These are phyloP conservation scores for Oligia strigilis DNA, from an alignment of 2,888 invertebrate genomes.

Conservation along the genomic window DNA sequence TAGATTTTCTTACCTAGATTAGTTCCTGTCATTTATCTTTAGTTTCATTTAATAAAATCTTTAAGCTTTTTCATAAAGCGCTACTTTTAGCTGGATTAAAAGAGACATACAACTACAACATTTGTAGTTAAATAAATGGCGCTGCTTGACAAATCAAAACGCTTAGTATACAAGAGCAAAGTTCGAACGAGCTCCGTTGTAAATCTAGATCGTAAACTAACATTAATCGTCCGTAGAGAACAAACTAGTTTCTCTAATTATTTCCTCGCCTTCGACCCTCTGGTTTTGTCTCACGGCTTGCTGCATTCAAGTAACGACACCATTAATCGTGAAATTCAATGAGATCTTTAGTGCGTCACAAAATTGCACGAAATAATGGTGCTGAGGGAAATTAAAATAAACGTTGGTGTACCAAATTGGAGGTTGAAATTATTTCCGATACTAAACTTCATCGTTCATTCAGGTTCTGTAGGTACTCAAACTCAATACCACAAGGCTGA, in stretches of 20 bases:
- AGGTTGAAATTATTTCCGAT: constrained; percentile 36
- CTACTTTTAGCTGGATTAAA: constrained; percentile 12
- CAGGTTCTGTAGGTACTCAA: not conserved
- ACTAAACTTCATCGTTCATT: not conserved
- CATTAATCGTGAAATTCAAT: constrained; percentile 76
- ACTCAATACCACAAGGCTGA: constrained; percentile 1
- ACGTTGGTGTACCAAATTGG: constrained; percentile 7
- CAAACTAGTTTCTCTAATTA: constrained; percentile 86
- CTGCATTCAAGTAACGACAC: constrained; percentile 77
- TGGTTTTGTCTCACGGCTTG: constrained; percentile 80
- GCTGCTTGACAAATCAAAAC: constrained; percentile 61
- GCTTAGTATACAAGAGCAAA: constrained; percentile 70
- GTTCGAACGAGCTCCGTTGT: constrained; percentile 75
- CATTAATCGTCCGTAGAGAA: constrained; percentile 83
- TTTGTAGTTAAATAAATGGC: constrained; percentile 50
- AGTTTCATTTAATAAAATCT: constrained; percentile 33
- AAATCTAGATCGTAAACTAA: constrained; percentile 81
- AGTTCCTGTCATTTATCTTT: constrained; percentile 40
- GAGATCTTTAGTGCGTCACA: constrained; percentile 63
- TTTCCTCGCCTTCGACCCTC: constrained; percentile 82
- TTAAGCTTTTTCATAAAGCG: not conserved
- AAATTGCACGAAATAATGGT: constrained; percentile 56
- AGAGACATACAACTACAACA: constrained; percentile 26
- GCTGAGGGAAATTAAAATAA: constrained; percentile 31
- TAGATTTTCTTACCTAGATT: constrained; percentile 59